Evolutionary conservation across 1,140 invertebrate genomes (phyloP), one percentile per base, ranked within the genome.

Genomic region (Megalopta genalis): DNA sequence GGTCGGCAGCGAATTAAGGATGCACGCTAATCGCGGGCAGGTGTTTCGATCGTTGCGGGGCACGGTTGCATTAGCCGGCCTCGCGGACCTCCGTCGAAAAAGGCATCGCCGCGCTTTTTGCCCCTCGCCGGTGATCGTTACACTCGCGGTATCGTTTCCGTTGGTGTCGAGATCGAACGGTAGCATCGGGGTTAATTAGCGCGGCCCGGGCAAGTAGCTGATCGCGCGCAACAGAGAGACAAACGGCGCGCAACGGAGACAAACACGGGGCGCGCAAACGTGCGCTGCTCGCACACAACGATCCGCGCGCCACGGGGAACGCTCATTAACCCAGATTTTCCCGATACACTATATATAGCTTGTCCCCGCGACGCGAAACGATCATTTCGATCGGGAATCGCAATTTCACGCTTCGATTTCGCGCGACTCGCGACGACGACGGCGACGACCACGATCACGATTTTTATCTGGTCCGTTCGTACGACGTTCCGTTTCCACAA

Each of bases 131-230:
- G 78, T 42, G 72, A 80, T 80, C 78, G 78, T 80, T 80, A 81
- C 75, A 78, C 52, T 78, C 42, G 75, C 67, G 67, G 70, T 81
- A 78, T 81, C 80, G 76, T 81, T 81, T 78, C 74, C 67, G 74
- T 78, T 81, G 74, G 80, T 78, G 80, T 65, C 80, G 74, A 70
- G 75, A 77, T 81, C 80, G 80, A 81, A 71, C 66, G 62, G 80
- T 81, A 81, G 75, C 80, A 81, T 81, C 75, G 80, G 75, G 62
- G 80, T 81, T 81, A 81, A 81, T 81, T 81, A 81, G 75, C 80
- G 75, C 79, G 46, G 37, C 21, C 37, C 74, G 42, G 39, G 10
- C n/a, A 12, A 46, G 10, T 14, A 2, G 14, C 42, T 14, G 14
- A 9, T 46, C 42, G 42, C 12, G 42, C 42, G 1, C 42, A 14